A percentile compares a stretch with the other conserved stretches of the same genome.
Conservation (phyloP, 1,140 invertebrate species). For the Phocides pigmalion region DNA sequence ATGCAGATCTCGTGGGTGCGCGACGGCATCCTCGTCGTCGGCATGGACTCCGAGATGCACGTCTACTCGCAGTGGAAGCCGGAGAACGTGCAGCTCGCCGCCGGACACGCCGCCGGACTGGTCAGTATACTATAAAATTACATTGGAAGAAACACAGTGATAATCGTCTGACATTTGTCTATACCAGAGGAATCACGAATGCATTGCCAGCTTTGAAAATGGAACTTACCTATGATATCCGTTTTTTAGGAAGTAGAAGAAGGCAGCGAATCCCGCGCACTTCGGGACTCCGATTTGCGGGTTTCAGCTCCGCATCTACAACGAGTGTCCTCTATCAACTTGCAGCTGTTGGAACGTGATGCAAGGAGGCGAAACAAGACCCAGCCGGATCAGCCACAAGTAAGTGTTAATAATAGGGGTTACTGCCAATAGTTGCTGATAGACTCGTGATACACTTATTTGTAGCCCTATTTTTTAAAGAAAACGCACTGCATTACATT, state of each 20-base stretch:
- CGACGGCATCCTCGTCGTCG: slow-evolving; percentile 98
- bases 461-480: too few species aligned
- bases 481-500: too few species aligned
- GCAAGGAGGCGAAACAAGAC: slow-evolving; percentile 88
- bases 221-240: background rate
- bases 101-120: slow-evolving; percentile 51
- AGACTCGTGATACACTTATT: too few species aligned
- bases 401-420: slow-evolving; percentile 32
- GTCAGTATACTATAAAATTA: too few species aligned
- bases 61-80: slow-evolving; percentile 99
- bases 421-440: too few species aligned
- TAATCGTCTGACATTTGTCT: too few species aligned
- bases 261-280: slow-evolving; percentile 88
- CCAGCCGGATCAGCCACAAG: slow-evolving; percentile 83
- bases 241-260: slow-evolving; percentile 84
- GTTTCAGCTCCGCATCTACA: slow-evolving; percentile 92
- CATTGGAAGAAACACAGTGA: too few species aligned
- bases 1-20: slow-evolving; percentile 99
- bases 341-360: slow-evolving; percentile 89
- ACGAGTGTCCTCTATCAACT: slow-evolving; percentile 91
- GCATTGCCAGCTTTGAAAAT: too few species aligned
- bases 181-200: too few species aligned
- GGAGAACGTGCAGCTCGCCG: slow-evolving; percentile 79
- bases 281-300: slow-evolving; percentile 92
- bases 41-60: slow-evolving; percentile 99